Base-by-base conservation (phyloP, 1,140 invertebrate genomes). In the Marisa cornuarietis region DNA sequence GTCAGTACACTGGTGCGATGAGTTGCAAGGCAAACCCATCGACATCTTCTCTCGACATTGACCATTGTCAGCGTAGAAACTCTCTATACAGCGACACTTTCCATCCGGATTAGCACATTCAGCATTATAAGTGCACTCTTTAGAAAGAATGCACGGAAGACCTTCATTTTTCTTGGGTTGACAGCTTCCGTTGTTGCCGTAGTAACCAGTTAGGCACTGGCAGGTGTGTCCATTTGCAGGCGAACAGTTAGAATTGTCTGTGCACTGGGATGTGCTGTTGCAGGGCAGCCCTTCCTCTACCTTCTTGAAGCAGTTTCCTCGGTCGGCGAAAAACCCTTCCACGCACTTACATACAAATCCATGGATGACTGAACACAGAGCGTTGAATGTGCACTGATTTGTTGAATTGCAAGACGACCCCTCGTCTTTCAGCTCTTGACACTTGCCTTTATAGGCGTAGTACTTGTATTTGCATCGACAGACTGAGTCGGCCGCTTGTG, bases 151-250 rank as follows among this genome's bases (percentile, higher is more conserved):
- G 54, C 81, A 79, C n/a, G 51, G 20, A 18, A 76, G 51, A 16
- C 81, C 72, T 58, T 74, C 73, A 20, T 78, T 54, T 31, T 71
- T 68, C 49, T 71, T 52, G 42, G 61, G 11, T 49, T 69, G 61
- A 61, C 81, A 82, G 52, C 8, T 49, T 26, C 81, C 81, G 3
- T 49, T 66, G 62, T 76, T 73, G 31, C 74, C 73, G 24, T 76
- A 82, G 76, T 79, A 82, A 26, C 81, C 81, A 31, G 18, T n/a
- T 24, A 79, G 31, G 68, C 81, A 82, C 31, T 75, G 18, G 61
- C 81, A 82, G 24, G 72, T 71, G 62, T 68, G 62, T 24, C 76
- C 61, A 9, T 58, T 72, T 16, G n/a, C 24, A 1, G 42, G 16
- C 11, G 65, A 65, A 58, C 80, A 81, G 42, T 78, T 63, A 9